Conservation (phyloP, 2,888 invertebrate species). For the Polietes domitor region DNA sequence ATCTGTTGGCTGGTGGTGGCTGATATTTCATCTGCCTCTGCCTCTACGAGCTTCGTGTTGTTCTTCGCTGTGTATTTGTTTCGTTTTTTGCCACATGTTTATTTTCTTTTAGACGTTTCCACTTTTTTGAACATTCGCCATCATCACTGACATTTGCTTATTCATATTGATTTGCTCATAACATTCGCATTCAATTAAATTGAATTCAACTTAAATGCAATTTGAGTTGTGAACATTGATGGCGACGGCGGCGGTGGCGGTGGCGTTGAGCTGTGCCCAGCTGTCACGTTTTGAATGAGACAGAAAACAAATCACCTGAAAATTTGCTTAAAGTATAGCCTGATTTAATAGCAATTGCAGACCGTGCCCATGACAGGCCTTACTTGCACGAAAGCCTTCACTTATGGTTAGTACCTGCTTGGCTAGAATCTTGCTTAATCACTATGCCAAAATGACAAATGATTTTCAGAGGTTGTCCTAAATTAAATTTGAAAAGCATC, state of each 20-base stretch:
- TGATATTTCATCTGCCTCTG: neutral
- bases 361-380: neutral
- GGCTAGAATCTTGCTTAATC: too few relatives aligned
- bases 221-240: conserved; percentile 29
- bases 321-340: neutral
- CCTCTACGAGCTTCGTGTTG: neutral
- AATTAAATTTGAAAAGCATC: too few relatives aligned
- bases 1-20: neutral
- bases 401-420: too few relatives aligned
- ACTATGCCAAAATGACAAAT: too few relatives aligned
- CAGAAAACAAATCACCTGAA: conserved; percentile 9
- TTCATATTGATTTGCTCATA: conserved; percentile 26
- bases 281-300: neutral
- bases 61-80: neutral
- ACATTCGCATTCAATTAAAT: conserved; percentile 58
- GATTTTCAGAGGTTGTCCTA: too few relatives aligned
- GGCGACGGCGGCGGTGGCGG: neutral
- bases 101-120: neutral
- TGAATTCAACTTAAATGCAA: conserved; percentile 61
- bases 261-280: neutral
- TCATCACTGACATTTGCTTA: conserved; percentile 27
- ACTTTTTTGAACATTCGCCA: neutral
- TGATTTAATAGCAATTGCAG: neutral
- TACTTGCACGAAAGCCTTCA: too few relatives aligned
- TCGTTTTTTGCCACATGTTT: neutral